Evolutionary conservation across 2,888 invertebrate species (phyloP).

Genomic region (Sesamia inferens): DNA sequence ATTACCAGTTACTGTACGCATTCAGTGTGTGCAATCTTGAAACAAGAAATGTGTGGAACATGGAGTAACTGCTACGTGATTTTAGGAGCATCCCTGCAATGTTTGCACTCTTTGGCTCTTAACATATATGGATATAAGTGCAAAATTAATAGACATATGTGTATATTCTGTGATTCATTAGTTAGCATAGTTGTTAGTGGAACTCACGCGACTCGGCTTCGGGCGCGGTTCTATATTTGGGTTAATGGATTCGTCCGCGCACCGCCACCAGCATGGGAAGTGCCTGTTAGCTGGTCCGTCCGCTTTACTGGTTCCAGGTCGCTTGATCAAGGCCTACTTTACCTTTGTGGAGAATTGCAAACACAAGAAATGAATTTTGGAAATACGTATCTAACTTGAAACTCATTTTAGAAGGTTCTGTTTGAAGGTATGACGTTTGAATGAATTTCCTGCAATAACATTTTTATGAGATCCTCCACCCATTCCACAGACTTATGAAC

Average conservation of each 20-base stretch:
- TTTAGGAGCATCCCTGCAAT: constrained; percentile 3
- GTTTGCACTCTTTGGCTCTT: background rate
- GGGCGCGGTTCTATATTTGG: constrained; percentile 89
- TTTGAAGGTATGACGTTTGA: background rate
- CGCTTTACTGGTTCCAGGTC: constrained; percentile 74
- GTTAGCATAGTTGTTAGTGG: constrained; percentile 64
- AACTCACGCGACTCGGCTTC: constrained; percentile 77
- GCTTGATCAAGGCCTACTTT: constrained; percentile 56
- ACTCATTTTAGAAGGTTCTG: background rate
- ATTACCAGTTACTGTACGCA: background rate
- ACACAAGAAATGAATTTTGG: constrained; percentile 9
- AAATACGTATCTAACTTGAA: background rate
- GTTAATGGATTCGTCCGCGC: constrained; percentile 90
- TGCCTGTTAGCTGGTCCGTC: constrained; percentile 85
- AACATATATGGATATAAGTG: constrained; percentile 10
- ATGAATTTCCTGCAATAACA: no score
- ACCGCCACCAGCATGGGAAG: constrained; percentile 85
- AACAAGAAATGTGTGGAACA: constrained; percentile 21
- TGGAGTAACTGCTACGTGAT: constrained; percentile 1
- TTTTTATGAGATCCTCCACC: background rate
- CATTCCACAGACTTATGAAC: background rate
- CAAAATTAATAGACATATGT: constrained; percentile 6
- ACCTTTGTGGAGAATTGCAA: constrained; percentile 44
- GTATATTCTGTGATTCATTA: constrained; percentile 49
- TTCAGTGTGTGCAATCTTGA: constrained; percentile 19